Evolutionary conservation across 2,113 vertebrate species (phyloP).

Genomic region (Oceanites oceanicus): DNA sequence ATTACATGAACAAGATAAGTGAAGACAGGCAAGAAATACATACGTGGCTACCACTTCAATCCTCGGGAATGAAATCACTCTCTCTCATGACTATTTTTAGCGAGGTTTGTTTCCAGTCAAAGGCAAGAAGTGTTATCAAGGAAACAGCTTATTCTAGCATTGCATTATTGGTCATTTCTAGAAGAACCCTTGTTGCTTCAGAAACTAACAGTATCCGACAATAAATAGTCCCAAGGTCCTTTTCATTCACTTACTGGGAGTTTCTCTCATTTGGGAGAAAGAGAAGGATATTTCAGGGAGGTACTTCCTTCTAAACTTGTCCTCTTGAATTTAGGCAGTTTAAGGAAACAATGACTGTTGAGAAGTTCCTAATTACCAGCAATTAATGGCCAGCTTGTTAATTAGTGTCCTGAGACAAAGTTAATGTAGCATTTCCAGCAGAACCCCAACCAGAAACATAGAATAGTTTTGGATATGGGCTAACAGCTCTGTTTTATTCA

Average conservation of each 20-base stretch:
- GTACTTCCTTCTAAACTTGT: slow-evolving; percentile 42
- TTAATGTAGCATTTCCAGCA: slow-evolving; percentile 60
- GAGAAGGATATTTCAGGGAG: slow-evolving; percentile 41
- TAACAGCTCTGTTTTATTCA: slow-evolving; percentile 52
- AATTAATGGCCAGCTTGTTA: slow-evolving; percentile 74
- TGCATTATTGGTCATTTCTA: background rate
- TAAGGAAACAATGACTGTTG: slow-evolving; percentile 63
- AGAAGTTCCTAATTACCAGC: slow-evolving; percentile 69
- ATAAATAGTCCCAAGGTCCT: background rate
- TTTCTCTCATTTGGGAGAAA: background rate
- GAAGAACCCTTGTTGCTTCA: background rate
- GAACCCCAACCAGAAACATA: slow-evolving; percentile 60
- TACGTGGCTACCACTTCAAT: background rate
- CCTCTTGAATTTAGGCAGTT: slow-evolving; percentile 55
- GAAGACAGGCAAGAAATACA: slow-evolving; percentile 5
- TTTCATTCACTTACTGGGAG: background rate
- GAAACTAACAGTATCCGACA: background rate
- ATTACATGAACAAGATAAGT: background rate
- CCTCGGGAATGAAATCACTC: slow-evolving; percentile 19
- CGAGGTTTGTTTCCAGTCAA: background rate
- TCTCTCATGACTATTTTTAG: slow-evolving; percentile 17
- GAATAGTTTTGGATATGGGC: slow-evolving; percentile 56
- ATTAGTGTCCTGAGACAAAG: slow-evolving; percentile 74
- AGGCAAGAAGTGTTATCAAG: background rate
- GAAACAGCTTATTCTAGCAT: background rate